A percentile compares a stretch with the other conserved stretches of the same genome.
Conservation (phyloP, 2,888 invertebrate genomes). For the Leucophora obtusa region DNA sequence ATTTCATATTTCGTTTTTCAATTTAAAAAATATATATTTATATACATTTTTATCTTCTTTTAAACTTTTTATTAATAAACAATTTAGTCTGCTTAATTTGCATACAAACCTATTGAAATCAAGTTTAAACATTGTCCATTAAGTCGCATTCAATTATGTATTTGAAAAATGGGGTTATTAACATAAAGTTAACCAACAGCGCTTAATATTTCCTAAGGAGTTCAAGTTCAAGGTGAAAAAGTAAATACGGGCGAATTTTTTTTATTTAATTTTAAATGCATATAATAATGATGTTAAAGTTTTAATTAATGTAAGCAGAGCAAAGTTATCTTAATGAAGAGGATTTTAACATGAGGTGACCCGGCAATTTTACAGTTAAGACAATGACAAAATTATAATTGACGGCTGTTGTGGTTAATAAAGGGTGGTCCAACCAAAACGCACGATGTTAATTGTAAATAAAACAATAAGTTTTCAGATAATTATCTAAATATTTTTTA, state of each 20-base stretch:
- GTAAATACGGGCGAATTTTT: neutral
- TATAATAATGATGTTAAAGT: neutral
- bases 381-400: neutral
- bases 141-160: slow-evolving; percentile 3
- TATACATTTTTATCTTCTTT: neutral
- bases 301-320: neutral
- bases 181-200: slow-evolving; percentile 40
- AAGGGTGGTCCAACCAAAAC: no score
- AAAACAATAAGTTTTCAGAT: no score
- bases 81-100: slow-evolving; percentile 23
- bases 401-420: no score
- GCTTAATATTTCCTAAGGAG: slow-evolving; percentile 15
- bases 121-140: slow-evolving; percentile 2
- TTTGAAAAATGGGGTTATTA: slow-evolving; percentile 20
- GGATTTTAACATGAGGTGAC: neutral
- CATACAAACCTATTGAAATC: slow-evolving; percentile 38
- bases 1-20: neutral
- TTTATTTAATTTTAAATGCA: no score
- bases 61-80: neutral
- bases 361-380: neutral
- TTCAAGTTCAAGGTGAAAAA: slow-evolving; percentile 43
- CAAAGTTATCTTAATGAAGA: no score
- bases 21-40: no score
- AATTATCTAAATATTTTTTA: no score
- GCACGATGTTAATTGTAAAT: no score